A percentile compares a stretch with the other conserved stretches of the same genome.
Evolutionary conservation across 1,140 invertebrate species (phyloP).

Genomic region (Bradynema listronoti): DNA sequence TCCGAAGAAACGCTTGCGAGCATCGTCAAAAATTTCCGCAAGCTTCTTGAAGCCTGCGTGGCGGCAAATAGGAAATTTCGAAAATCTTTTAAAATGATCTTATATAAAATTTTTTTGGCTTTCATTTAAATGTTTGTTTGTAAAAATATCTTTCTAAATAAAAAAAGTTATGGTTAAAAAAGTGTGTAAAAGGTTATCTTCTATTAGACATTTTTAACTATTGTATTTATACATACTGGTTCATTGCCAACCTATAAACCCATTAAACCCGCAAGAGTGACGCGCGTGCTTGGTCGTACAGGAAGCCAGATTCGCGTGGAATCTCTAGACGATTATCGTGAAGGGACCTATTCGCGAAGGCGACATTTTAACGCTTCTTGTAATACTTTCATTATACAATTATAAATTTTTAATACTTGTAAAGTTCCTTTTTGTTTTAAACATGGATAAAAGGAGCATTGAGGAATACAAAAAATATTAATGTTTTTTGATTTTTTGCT

Average conservation of each 20-base stretch:
- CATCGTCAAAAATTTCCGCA: no score
- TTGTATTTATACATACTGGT: not conserved
- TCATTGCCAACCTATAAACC: slow-evolving; percentile 49
- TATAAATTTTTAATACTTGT: not conserved
- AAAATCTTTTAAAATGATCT: not conserved
- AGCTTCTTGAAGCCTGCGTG: no score
- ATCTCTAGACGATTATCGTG: slow-evolving; percentile 94
- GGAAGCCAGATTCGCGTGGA: slow-evolving; percentile 98
- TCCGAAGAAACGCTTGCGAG: no score
- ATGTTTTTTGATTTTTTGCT: no score
- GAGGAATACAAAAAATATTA: no score
- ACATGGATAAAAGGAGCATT: no score
- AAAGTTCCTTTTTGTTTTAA: slow-evolving; percentile 1
- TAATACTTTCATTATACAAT: slow-evolving; percentile 68
- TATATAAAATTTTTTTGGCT: not conserved
- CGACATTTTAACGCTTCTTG: slow-evolving; percentile 90
- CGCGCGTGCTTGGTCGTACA: slow-evolving; percentile 91
- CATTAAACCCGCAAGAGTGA: slow-evolving; percentile 60
- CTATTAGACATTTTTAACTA: not conserved
- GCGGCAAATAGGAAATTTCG: not conserved
- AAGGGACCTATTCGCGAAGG: slow-evolving; percentile 98
- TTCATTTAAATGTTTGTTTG: not conserved
- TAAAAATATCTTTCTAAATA: not conserved
- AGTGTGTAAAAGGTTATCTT: not conserved
- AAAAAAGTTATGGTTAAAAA: not conserved